Evolutionary conservation across 1,140 invertebrate genomes (phyloP), one percentile per base, ranked within the genome.

Genomic region (Macrobrachium nipponense): DNA sequence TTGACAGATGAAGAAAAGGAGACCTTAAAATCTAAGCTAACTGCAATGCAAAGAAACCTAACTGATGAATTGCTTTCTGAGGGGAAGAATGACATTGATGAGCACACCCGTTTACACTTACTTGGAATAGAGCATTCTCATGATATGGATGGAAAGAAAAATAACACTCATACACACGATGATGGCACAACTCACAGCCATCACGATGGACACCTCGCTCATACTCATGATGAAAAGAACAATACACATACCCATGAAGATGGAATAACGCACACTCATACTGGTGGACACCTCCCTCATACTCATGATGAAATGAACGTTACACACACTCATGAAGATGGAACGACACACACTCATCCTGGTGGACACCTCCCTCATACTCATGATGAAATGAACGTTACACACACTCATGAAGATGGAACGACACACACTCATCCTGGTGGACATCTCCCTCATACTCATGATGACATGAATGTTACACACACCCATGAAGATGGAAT

Each of bases 131-230:
- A 20, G 0, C 68, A 70, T 23, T 27, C 68, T 12, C 43, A 77
- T 77, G 75, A 8, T 2, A n/a, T 15, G 0, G 44, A 58, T 36
- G 73, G 7, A 14, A 44, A 14, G 51, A n/a, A 61, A 10, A 44
- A 5, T 5, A 59, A 79, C 58, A 43, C 18, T 20, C 81, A 83
- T 23, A 66, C 36, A 7, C 81, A 83, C 58, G 81, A 76, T n/a
- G n/a, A 83, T 58, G 81, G 60, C 11, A 77, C 27, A n/a, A 64
- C 72, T n/a, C 72, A 83, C 60, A 64, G 59, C 44, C 81, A 83
- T 20, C 60, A 70, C 14, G 72, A 58, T 59, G 60, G 43, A 17
- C 23, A 5, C 59, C 11, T 18, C 0, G 12, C 17, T 20, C 20
- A 80, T 15, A 18, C 78, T 64, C 43, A 62, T 80, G 78, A 80